Percentiles rank a stretch among this genome's conserved stretches.
Conservation (phyloP, 1,140 invertebrate genomes). For the Sarcophaga peregrina region DNA sequence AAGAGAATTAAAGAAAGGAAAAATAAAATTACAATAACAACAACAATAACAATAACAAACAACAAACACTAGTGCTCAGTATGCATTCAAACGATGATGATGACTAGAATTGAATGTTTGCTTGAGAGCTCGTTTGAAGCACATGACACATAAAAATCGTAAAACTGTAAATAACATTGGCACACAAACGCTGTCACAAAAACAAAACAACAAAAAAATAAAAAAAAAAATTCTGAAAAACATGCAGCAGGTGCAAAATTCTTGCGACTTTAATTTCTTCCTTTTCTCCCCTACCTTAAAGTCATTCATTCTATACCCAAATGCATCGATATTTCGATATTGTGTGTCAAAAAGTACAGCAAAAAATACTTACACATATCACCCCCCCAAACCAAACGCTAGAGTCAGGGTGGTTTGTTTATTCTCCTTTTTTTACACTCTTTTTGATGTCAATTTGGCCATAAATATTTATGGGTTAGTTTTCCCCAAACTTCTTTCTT, state of each 20-base stretch:
- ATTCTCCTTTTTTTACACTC: too few relatives aligned
- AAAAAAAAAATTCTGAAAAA: neutral
- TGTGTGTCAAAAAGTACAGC: too few relatives aligned
- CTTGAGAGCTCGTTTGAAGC: constrained; percentile 12
- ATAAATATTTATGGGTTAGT: too few relatives aligned
- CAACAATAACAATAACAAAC: neutral
- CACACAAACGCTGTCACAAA: neutral
- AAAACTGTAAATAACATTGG: constrained; percentile 1
- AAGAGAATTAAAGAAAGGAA: neutral
- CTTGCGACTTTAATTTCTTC: neutral
- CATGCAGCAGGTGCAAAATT: neutral
- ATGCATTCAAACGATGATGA: too few relatives aligned
- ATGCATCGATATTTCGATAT: neutral
- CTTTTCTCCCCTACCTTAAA: neutral
- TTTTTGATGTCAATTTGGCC: too few relatives aligned
- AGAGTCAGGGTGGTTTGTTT: too few relatives aligned
- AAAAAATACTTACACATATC: neutral
- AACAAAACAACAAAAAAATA: too few relatives aligned
- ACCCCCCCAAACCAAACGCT: neutral
- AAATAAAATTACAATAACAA: neutral
- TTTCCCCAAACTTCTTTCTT: too few relatives aligned
- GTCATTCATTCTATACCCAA: neutral
- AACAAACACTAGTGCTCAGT: neutral
- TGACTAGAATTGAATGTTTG: neutral
- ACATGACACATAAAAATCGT: neutral